These are phyloP conservation scores for Trisateles emortualis DNA, from an alignment of 2,888 invertebrate species.

Conservation along the genomic window DNA sequence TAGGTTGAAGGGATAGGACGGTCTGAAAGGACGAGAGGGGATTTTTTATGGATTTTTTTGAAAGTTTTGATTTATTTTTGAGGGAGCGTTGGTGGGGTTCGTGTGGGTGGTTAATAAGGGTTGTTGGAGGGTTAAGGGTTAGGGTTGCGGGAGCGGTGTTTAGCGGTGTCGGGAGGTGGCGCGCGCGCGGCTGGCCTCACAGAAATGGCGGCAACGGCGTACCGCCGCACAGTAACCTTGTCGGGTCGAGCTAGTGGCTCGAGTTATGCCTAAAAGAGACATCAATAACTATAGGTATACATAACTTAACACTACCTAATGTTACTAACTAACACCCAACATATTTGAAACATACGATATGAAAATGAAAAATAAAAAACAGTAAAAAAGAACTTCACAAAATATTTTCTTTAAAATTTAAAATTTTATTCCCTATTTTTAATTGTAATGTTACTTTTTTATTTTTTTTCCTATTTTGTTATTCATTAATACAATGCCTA, in stretches of 20 bases:
- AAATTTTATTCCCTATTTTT: too few species aligned
- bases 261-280: conserved; percentile 68
- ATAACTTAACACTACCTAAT: conserved; percentile 42
- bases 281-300: conserved; percentile 56
- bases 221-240: conserved; percentile 59
- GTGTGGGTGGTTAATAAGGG: conserved; percentile 24
- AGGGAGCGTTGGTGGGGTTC: conserved; percentile 19
- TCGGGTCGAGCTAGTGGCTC: conserved; percentile 56
- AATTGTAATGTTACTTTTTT: too few species aligned
- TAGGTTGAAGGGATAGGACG: conserved; percentile 20
- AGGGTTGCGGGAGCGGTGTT: conserved; percentile 38
- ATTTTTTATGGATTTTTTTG: conserved; percentile 15
- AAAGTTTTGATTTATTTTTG: conserved; percentile 13
- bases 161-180: conserved; percentile 49
- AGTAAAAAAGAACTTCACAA: too few species aligned
- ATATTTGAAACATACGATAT: not conserved
- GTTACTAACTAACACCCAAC: conserved; percentile 10
- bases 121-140: conserved; percentile 24
- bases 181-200: conserved; percentile 64
- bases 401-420: too few species aligned
- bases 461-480: too few species aligned
- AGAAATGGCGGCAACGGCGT: conserved; percentile 68
- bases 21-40: conserved; percentile 10
- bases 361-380: conserved; percentile 1
- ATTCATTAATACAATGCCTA: too few species aligned